phyloP scores from a whole-genome alignment of 2,113 vertebrate genomes.

The Todiramphus chloris region DNA sequence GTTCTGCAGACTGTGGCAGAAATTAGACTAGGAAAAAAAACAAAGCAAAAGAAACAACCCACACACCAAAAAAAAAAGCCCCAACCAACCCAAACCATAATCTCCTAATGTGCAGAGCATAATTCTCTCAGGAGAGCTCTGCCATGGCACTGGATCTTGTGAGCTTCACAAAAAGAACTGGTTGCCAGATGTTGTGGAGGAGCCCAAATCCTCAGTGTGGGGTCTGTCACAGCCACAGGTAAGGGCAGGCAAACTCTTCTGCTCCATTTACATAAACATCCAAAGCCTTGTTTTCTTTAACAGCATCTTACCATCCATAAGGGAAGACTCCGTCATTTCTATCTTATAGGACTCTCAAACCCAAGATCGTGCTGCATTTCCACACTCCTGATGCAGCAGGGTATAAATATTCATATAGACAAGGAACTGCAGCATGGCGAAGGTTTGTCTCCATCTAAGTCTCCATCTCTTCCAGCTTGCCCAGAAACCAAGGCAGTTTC shows the following conservation, averaged over 20 bases:
- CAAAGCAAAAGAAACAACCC: too few species aligned
- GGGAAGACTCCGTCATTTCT: not conserved
- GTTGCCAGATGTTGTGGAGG: not conserved
- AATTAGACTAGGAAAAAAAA: not conserved
- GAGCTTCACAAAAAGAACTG: not conserved
- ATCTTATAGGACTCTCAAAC: not conserved
- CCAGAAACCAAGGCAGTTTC: not conserved
- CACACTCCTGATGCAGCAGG: not conserved
- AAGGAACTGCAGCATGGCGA: not conserved
- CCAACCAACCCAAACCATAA: not conserved
- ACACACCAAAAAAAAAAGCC: too few species aligned
- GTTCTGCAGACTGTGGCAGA: not conserved
- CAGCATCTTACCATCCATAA: not conserved
- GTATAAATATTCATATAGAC: not conserved
- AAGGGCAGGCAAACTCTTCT: not conserved
- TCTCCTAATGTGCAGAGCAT: not conserved
- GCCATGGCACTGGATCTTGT: not conserved
- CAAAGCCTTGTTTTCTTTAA: not conserved
- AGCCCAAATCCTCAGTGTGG: not conserved
- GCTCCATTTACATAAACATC: not conserved
- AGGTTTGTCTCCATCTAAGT: not conserved
- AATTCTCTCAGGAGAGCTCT: not conserved
- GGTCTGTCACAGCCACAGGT: not conserved
- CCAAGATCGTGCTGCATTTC: not conserved
- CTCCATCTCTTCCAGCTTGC: not conserved